Percentiles rank a stretch among this genome's conserved stretches.
phyloP scores from a whole-genome alignment of 2,113 vertebrate species.

The Platysteira castanea region DNA sequence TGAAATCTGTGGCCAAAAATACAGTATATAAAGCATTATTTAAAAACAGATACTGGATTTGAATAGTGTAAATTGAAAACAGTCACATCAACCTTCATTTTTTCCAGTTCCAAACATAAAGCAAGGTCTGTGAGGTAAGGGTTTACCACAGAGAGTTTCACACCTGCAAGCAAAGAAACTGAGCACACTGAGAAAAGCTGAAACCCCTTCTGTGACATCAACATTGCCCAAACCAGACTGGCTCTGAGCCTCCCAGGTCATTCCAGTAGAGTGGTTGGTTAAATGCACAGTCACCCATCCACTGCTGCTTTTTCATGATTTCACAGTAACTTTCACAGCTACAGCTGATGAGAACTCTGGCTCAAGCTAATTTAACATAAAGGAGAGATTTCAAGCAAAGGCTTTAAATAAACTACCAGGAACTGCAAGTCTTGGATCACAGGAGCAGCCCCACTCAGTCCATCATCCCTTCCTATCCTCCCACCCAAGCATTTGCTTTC shows the following conservation, averaged over 20 bases:
- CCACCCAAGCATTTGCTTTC: background rate
- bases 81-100: background rate
- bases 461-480: background rate
- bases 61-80: background rate
- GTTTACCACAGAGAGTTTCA: background rate
- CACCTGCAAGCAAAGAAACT: background rate
- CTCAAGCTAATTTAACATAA: background rate
- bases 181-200: background rate
- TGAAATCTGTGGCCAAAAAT: background rate
- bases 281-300: background rate
- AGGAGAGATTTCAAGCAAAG: background rate
- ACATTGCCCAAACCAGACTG: background rate
- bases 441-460: background rate
- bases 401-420: background rate
- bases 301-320: background rate
- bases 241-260: background rate
- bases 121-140: background rate
- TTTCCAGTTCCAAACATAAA: background rate
- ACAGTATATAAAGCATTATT: background rate
- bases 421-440: background rate
- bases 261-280: background rate
- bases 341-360: background rate
- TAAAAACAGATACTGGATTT: background rate
- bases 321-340: background rate
- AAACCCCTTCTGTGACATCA: background rate